These are phyloP conservation scores for Urechis unicinctus DNA, from an alignment of 2,888 invertebrate species.

Conservation along the genomic window DNA sequence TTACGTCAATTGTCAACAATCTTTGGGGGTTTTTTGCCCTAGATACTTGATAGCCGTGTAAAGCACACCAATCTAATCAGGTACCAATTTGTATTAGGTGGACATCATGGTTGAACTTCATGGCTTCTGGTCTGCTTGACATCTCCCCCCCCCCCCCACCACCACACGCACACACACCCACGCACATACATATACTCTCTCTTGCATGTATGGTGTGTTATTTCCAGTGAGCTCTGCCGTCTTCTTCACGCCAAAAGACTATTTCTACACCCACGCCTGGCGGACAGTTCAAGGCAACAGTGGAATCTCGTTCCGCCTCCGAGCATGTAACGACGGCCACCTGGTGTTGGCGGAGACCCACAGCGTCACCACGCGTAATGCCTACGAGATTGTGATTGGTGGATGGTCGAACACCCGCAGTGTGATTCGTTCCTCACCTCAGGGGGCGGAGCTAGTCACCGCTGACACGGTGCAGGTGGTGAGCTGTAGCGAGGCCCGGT, in stretches of 20 bases:
- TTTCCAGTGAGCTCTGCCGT: constrained; percentile 1
- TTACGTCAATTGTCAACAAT: no score
- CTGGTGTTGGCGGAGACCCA: not conserved
- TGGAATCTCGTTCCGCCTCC: not conserved
- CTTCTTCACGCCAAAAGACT: constrained; percentile 1
- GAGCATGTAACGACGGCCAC: not conserved
- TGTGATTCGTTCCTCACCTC: not conserved
- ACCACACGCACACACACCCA: no score
- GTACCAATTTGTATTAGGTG: no score
- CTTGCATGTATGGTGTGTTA: no score
- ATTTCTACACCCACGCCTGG: constrained; percentile 5
- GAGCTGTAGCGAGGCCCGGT: constrained; percentile 2
- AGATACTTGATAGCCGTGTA: no score
- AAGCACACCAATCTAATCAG: no score
- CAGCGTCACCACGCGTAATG: not conserved
- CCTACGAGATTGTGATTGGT: not conserved
- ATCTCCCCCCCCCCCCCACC: no score
- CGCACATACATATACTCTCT: no score
- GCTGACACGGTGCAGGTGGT: not conserved
- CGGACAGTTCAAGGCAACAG: not conserved
- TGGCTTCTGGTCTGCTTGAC: no score
- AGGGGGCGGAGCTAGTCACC: not conserved
- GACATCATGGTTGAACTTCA: no score
- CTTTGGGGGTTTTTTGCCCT: no score
- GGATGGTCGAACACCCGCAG: not conserved